A percentile compares a stretch with the other conserved stretches of the same genome.
phyloP scores from a whole-genome alignment of 2,797 vertebrate species.

The Phataginus tricuspis region DNA sequence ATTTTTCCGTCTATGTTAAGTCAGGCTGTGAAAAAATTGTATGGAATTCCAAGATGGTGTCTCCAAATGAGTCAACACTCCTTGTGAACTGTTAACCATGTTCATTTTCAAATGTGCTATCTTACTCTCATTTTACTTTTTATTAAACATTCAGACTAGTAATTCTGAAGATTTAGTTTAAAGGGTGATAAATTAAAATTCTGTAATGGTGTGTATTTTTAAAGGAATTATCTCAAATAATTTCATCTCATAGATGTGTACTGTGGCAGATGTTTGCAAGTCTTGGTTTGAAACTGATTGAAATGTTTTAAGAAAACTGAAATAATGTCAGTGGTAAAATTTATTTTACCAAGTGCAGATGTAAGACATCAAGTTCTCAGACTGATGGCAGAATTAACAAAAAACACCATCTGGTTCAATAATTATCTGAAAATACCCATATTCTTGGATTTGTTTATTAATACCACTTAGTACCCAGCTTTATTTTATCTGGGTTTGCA shows the following conservation, averaged over 20 bases:
- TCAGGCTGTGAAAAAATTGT: constrained; percentile 25
- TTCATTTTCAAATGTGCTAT: not conserved
- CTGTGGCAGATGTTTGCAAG: constrained; percentile 90
- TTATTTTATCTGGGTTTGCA: constrained; percentile 89
- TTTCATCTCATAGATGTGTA: constrained; percentile 82
- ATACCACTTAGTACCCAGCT: constrained; percentile 88
- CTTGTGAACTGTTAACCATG: not conserved
- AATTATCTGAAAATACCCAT: constrained; percentile 90
- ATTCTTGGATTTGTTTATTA: constrained; percentile 89
- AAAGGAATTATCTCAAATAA: constrained; percentile 83
- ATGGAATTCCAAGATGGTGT: constrained; percentile 1
- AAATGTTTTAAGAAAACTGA: constrained; percentile 92
- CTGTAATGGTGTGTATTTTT: constrained; percentile 81
- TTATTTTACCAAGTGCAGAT: constrained; percentile 92
- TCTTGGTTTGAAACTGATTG: constrained; percentile 89
- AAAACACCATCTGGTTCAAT: constrained; percentile 96
- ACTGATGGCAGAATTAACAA: constrained; percentile 93
- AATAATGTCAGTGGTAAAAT: constrained; percentile 90
- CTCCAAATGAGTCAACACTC: constrained; percentile 20
- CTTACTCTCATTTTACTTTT: constrained; percentile 56
- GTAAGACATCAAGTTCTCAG: constrained; percentile 92
- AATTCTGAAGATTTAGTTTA: constrained; percentile 75
- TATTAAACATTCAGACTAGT: constrained; percentile 57
- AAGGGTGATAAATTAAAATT: constrained; percentile 79
- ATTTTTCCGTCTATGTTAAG: constrained; percentile 13